Conservation (phyloP, 2,797 vertebrate species). For the Falco novaeseelandiae region DNA sequence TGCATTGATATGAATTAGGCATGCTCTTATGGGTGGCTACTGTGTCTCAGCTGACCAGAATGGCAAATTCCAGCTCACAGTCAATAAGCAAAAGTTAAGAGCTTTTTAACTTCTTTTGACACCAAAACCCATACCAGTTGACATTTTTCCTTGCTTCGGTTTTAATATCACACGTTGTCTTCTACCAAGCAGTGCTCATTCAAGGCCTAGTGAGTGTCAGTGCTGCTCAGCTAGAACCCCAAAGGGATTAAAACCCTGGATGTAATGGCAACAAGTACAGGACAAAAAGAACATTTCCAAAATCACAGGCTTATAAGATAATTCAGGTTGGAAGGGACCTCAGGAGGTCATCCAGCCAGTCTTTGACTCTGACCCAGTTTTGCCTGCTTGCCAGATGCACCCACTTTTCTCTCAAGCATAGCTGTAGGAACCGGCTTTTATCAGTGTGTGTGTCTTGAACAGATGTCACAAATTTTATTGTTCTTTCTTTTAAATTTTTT, state of each 20-base stretch:
- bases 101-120: neutral
- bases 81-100: neutral
- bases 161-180: neutral
- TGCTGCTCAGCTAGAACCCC: neutral
- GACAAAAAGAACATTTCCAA: neutral
- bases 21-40: neutral
- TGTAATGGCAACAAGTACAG: neutral
- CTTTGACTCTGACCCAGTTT: neutral
- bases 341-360: neutral
- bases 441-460: neutral
- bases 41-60: neutral
- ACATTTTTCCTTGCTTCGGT: neutral
- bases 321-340: neutral
- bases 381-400: neutral
- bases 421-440: neutral
- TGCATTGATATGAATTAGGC: neutral
- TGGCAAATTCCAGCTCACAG: neutral
- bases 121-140: neutral
- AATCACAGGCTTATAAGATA: neutral
- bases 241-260: neutral
- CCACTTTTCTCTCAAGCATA: neutral
- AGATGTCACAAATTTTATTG: neutral
- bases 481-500: neutral
- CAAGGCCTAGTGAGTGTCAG: neutral
- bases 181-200: neutral